phyloP scores from a whole-genome alignment of 2,113 vertebrate genomes.

The Numenius arquata region DNA sequence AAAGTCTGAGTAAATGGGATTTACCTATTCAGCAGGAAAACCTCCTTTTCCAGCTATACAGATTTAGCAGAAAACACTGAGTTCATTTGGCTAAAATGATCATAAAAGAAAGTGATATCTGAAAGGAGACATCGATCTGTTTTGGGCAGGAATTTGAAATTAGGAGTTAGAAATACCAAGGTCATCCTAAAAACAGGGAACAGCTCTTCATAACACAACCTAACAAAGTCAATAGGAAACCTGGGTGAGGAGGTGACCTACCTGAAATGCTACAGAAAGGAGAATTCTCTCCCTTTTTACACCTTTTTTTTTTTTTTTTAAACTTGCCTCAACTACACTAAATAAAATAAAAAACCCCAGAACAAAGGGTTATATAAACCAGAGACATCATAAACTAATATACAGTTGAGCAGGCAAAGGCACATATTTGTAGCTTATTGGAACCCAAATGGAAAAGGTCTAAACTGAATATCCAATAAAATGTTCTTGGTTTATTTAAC shows the following conservation, averaged over 20 bases:
- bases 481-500: conserved; percentile 9
- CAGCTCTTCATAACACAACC: neutral
- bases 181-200: neutral
- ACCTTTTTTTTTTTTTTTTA: neutral
- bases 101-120: neutral
- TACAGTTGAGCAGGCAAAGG: neutral
- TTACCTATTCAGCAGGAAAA: neutral
- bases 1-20: neutral
- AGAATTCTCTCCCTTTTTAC: neutral
- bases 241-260: neutral
- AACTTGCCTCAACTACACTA: neutral
- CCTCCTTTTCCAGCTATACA: neutral
- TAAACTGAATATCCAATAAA: neutral
- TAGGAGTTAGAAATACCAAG: neutral
- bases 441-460: neutral
- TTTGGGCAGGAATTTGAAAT: neutral
- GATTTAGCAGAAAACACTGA: neutral
- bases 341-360: neutral
- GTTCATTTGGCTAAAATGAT: neutral
- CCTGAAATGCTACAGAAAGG: neutral
- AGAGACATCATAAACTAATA: neutral
- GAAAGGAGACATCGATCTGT: neutral
- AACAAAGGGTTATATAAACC: neutral
- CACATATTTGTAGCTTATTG: neutral
- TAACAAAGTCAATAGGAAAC: neutral